Evolutionary conservation across 2,113 vertebrate genomes (phyloP).

Genomic region (Neotoma lepida): DNA sequence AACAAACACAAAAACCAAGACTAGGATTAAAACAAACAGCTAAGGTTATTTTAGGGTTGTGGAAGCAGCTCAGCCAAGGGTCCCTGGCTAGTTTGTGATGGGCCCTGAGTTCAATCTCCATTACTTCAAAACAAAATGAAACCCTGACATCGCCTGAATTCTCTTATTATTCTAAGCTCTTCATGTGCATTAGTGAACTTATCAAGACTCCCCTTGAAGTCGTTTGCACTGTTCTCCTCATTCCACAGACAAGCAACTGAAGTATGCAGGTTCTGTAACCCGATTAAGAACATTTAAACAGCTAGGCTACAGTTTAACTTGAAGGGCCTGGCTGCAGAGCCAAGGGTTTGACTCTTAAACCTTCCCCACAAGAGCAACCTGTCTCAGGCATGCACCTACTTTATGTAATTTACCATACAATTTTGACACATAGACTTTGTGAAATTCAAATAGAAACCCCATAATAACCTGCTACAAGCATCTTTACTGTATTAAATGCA

Average conservation of each 20-base stretch:
- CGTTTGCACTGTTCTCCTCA: neutral
- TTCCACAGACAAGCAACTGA: neutral
- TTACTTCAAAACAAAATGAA: neutral
- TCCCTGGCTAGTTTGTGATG: neutral
- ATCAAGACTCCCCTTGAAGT: neutral
- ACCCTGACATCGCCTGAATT: neutral
- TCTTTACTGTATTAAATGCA: neutral
- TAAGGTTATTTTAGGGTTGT: neutral
- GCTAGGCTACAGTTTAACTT: neutral
- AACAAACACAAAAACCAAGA: neutral
- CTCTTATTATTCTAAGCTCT: neutral
- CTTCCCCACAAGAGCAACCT: neutral
- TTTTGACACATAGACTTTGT: neutral
- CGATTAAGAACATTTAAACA: neutral
- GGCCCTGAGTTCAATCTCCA: neutral
- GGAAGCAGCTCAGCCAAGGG: neutral
- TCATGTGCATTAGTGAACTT: neutral
- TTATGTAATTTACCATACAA: conserved; percentile 3
- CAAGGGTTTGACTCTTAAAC: neutral
- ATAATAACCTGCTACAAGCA: conserved; percentile 4
- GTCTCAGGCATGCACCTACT: neutral
- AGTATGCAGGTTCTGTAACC: neutral
- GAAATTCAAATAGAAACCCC: neutral
- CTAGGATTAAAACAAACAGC: conserved; percentile 1
- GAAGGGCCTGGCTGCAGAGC: neutral